Conservation (phyloP, 2,113 vertebrate species). For the Mohoua ochrocephala region DNA sequence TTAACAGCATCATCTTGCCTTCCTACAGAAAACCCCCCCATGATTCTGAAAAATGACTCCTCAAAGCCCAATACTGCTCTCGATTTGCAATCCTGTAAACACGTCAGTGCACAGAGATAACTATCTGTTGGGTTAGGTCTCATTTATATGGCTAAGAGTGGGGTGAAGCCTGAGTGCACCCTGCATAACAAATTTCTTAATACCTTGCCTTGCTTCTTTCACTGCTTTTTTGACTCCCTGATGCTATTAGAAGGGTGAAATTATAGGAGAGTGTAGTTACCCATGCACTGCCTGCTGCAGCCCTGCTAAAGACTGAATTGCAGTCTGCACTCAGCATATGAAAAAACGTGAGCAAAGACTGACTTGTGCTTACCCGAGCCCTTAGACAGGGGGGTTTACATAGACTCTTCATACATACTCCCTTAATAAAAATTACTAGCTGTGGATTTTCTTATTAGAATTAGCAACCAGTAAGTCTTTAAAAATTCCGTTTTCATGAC, state of each 20-base stretch:
- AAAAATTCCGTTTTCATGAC: neutral
- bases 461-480: neutral
- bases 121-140: neutral
- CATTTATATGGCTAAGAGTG: neutral
- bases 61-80: neutral
- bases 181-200: neutral
- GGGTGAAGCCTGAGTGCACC: neutral
- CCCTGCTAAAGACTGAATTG: neutral
- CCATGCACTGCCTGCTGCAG: neutral
- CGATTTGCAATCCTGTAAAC: neutral
- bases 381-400: neutral
- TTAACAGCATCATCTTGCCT: neutral
- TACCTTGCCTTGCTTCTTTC: neutral
- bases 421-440: neutral
- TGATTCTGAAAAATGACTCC: neutral
- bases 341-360: neutral
- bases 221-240: neutral
- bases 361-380: neutral
- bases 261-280: neutral
- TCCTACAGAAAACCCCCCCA: neutral
- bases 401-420: neutral
- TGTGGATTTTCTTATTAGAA: neutral
- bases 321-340: neutral
- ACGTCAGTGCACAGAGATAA: neutral
- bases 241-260: neutral